phyloP scores from a whole-genome alignment of 2,113 vertebrate species.

The Prolemur simus region DNA sequence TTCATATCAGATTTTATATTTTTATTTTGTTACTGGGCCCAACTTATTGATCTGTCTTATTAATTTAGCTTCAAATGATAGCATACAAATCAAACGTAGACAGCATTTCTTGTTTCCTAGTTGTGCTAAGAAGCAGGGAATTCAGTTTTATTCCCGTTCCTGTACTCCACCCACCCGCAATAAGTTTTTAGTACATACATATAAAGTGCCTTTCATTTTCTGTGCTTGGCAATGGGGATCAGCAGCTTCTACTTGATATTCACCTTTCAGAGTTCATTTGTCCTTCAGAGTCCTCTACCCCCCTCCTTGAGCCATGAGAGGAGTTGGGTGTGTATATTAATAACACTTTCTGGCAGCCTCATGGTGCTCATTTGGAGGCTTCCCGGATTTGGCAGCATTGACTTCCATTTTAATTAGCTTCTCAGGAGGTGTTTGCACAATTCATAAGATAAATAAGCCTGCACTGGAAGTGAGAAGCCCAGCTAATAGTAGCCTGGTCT shows the following conservation, averaged over 20 bases:
- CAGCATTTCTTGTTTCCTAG: background rate
- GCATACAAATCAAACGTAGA: background rate
- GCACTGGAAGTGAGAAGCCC: background rate
- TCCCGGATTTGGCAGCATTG: constrained; percentile 49
- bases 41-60: background rate
- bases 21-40: background rate
- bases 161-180: background rate
- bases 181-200: background rate
- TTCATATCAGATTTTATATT: background rate
- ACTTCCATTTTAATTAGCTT: constrained; percentile 73
- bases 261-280: background rate
- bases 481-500: background rate
- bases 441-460: constrained; percentile 52
- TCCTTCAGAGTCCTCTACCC: background rate
- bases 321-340: constrained; percentile 4
- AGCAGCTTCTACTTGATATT: background rate
- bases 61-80: background rate
- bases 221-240: background rate
- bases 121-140: background rate
- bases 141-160: background rate
- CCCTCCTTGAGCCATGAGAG: background rate
- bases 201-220: background rate
- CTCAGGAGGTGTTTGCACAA: constrained; percentile 63
- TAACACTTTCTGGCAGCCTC: constrained; percentile 59
- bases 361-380: constrained; percentile 37